phyloP scores from a whole-genome alignment of 37 sponge, comb jelly and placozoan species.

The Crambe crambe region DNA sequence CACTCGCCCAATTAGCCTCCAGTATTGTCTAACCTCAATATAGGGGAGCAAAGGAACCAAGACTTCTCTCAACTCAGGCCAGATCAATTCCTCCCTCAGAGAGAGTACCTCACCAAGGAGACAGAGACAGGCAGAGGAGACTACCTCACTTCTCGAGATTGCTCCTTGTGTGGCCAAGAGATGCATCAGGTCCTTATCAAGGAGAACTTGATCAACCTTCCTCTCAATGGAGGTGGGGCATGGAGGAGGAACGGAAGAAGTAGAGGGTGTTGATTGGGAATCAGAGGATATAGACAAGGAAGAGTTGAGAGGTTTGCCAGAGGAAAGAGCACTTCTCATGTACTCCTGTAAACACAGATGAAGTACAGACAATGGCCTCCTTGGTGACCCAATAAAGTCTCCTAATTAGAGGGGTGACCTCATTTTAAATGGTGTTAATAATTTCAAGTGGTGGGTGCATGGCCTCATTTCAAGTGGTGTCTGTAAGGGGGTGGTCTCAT shows the following conservation, averaged over 20 bases:
- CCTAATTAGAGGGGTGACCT: too few species aligned
- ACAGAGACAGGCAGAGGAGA: background rate
- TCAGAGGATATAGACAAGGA: background rate
- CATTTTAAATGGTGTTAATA: too few species aligned
- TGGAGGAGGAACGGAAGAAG: background rate
- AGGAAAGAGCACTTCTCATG: background rate
- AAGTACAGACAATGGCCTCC: too few species aligned
- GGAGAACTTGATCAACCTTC: background rate
- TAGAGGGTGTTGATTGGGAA: background rate
- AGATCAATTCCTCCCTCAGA: slow-evolving; percentile 1
- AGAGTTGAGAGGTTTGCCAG: background rate
- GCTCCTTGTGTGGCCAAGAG: slow-evolving; percentile 13
- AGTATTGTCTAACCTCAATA: too few species aligned
- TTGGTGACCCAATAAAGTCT: too few species aligned
- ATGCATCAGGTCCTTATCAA: slow-evolving; percentile 4
- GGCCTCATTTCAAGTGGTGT: too few species aligned
- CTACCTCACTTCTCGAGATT: background rate
- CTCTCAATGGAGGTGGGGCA: background rate
- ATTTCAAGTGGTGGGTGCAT: too few species aligned
- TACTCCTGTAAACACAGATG: background rate
- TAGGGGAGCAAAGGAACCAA: slow-evolving; percentile 19
- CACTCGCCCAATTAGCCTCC: too few species aligned
- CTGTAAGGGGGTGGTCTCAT: too few species aligned
- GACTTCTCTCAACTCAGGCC: slow-evolving; percentile 10
- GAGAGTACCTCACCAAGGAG: background rate